These are phyloP conservation scores for Mormyrus hasselquistii DNA, from an alignment of 2,797 vertebrate genomes.

Conservation along the genomic window DNA sequence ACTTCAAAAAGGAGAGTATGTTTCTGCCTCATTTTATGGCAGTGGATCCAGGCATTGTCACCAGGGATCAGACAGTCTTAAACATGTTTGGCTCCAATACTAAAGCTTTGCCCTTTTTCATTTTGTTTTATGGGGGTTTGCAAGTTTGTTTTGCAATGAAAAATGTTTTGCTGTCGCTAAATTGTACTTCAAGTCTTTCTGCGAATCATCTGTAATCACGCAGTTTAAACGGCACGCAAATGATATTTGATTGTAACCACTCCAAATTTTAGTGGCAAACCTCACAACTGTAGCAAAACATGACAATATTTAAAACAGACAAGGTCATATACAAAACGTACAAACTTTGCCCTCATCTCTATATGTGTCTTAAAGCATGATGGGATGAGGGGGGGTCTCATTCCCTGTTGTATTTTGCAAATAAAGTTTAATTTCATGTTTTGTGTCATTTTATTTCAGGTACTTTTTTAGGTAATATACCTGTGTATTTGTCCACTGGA, in stretches of 20 bases:
- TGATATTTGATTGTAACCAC: neutral
- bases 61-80: constrained; percentile 2
- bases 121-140: neutral
- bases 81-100: neutral
- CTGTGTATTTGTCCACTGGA: neutral
- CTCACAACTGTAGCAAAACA: neutral
- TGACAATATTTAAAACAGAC: neutral
- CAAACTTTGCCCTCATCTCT: neutral
- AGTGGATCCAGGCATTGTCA: constrained; percentile 7
- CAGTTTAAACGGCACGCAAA: neutral
- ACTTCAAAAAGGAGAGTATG: neutral
- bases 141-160: neutral
- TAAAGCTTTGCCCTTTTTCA: neutral
- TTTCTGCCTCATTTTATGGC: neutral
- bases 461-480: neutral
- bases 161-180: neutral
- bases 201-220: neutral
- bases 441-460: neutral
- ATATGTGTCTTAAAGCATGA: neutral
- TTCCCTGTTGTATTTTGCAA: neutral
- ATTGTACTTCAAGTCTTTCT: neutral
- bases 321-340: neutral
- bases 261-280: neutral
- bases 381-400: neutral
- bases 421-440: neutral